Percentiles rank a stretch among this genome's conserved stretches.
Evolutionary conservation across 2,113 vertebrate genomes (phyloP).

Genomic region (Psittacula cyanocephala): DNA sequence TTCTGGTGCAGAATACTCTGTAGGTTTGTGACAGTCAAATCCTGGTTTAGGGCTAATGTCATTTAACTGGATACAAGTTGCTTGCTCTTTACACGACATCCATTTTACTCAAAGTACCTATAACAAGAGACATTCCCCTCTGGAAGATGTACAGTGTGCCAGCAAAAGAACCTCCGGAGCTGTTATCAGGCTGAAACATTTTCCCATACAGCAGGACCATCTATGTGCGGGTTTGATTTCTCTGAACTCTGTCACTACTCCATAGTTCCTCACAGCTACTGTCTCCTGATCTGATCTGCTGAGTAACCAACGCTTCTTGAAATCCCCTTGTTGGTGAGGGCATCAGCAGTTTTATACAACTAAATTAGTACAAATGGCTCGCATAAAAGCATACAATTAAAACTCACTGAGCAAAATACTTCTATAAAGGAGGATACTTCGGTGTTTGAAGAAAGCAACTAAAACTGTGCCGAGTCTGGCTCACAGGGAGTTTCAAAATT

Average conservation of each 20-base stretch:
- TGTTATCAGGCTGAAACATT: not conserved
- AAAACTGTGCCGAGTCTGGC: not conserved
- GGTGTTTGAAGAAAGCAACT: not conserved
- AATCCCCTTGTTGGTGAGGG: not conserved
- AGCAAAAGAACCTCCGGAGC: not conserved
- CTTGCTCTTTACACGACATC: not conserved
- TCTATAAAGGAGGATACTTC: not conserved
- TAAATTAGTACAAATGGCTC: not conserved
- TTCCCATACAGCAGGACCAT: not conserved
- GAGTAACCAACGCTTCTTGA: not conserved
- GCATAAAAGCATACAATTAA: not conserved
- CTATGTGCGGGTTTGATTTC: not conserved
- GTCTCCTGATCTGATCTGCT: not conserved
- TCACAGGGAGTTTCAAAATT: not conserved
- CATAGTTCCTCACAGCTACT: not conserved
- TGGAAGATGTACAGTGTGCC: not conserved
- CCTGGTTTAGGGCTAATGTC: not conserved
- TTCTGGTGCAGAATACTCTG: not conserved
- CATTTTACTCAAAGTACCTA: not conserved
- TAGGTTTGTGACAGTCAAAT: not conserved
- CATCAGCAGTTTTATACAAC: not conserved
- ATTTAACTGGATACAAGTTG: not conserved
- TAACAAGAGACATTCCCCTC: not conserved
- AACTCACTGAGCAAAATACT: not conserved
- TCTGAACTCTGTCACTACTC: not conserved